Conservation (phyloP, 30 jellyfish, hydroid and myxozoan genomes). For the Clytia hemisphaerica region DNA sequence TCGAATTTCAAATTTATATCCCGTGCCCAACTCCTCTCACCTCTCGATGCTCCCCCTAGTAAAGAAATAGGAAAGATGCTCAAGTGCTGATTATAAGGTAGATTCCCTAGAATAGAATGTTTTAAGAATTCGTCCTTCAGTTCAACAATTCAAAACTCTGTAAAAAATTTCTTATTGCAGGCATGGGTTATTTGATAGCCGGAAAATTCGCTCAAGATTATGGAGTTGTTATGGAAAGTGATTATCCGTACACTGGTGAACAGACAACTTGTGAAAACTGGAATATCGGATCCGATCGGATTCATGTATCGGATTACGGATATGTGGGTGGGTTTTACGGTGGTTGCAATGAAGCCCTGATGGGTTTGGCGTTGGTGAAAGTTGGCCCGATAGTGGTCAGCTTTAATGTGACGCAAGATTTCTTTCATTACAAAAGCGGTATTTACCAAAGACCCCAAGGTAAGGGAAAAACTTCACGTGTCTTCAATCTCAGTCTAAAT, state of each 20-base stretch:
- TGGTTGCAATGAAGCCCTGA: constrained; percentile 47
- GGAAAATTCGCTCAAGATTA: constrained; percentile 47
- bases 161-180: background rate
- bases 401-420: constrained; percentile 23
- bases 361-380: constrained; percentile 44
- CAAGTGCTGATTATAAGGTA: no score
- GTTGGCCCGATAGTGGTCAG: constrained; percentile 53
- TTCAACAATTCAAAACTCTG: no score
- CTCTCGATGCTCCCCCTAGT: no score
- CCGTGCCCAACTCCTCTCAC: no score
- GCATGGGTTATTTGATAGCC: constrained; percentile 55
- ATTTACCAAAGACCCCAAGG: no score
- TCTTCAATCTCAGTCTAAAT: no score
- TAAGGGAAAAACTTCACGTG: no score
- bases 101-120: no score
- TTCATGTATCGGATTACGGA: constrained; percentile 27
- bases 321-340: constrained; percentile 70
- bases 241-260: constrained; percentile 42
- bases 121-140: no score
- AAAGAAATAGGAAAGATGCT: no score
- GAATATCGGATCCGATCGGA: constrained; percentile 7
- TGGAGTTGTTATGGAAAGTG: constrained; percentile 38
- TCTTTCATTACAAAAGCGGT: constrained; percentile 44
- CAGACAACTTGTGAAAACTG: constrained; percentile 42
- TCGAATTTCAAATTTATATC: no score